These are phyloP conservation scores for Habroteleia sp. DNA, from an alignment of 2,888 invertebrate species.

Conservation along the genomic window DNA sequence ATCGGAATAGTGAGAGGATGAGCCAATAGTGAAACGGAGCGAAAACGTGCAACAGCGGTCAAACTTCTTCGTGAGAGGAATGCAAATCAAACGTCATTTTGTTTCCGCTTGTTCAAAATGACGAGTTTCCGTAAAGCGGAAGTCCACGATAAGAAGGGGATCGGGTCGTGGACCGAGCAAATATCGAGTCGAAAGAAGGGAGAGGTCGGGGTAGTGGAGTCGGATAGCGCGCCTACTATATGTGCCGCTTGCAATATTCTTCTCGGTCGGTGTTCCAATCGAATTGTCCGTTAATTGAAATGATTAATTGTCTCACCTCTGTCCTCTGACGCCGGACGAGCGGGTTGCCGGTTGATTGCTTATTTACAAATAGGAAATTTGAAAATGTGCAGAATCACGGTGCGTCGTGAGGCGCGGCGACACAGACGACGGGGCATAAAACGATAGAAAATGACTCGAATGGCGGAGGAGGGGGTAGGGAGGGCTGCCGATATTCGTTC, in stretches of 20 bases:
- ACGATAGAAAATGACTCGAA: conserved; percentile 67
- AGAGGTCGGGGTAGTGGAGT: conserved; percentile 13
- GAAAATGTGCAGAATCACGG: conserved; percentile 79
- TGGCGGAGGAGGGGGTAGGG: conserved; percentile 8
- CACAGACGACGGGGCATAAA: conserved; percentile 63
- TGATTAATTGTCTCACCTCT: conserved; percentile 81
- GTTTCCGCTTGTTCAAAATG: conserved; percentile 63
- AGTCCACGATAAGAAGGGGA: conserved; percentile 28
- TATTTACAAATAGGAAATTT: conserved; percentile 82
- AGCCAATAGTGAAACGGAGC: too few relatives aligned
- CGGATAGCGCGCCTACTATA: conserved; percentile 71
- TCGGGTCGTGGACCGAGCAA: neutral
- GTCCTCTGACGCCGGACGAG: conserved; percentile 65
- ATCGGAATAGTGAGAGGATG: too few relatives aligned
- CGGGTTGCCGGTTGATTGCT: conserved; percentile 76
- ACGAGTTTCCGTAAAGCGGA: conserved; percentile 58
- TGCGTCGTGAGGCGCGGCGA: conserved; percentile 61
- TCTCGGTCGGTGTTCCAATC: conserved; percentile 76
- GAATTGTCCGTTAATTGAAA: conserved; percentile 81
- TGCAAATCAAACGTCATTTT: conserved; percentile 52
- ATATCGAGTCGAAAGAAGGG: conserved; percentile 18
- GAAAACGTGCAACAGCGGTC: too few relatives aligned
- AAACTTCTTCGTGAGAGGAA: too few relatives aligned
- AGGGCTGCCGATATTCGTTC: conserved; percentile 58
- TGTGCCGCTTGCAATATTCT: conserved; percentile 78